Conservation (phyloP, 2,113 vertebrate genomes). For the Catagonus wagneri region DNA sequence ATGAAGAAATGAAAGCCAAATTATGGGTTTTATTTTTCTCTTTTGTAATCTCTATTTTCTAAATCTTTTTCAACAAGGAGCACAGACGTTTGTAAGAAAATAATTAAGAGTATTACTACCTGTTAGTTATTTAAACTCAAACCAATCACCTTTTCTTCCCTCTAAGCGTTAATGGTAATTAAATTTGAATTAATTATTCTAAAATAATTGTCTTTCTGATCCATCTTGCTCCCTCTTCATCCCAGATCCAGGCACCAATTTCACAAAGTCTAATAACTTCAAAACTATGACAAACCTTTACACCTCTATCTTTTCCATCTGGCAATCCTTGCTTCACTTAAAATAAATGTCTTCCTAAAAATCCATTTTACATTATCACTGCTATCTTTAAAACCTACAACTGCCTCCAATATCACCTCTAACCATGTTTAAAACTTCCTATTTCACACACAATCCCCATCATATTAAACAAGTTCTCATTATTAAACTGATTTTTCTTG, state of each 20-base stretch:
- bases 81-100: neutral
- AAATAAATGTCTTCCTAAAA: neutral
- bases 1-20: neutral
- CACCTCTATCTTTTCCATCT: neutral
- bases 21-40: neutral
- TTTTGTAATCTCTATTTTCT: neutral
- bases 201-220: slow-evolving; percentile 33
- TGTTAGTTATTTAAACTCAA: neutral
- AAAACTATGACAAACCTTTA: neutral
- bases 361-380: neutral
- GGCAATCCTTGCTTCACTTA: neutral
- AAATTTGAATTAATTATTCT: neutral
- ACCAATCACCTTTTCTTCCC: neutral
- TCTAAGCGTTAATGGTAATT: neutral
- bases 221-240: neutral
- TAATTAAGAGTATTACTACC: neutral
- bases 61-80: neutral
- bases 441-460: neutral
- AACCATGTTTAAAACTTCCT: neutral
- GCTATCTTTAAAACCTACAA: neutral
- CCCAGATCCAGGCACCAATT: neutral
- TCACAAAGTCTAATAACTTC: neutral
- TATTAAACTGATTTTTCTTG: neutral
- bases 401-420: neutral
- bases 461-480: neutral